Evolutionary conservation across 2,888 invertebrate genomes (phyloP).

Genomic region (Agapostemon virescens): DNA sequence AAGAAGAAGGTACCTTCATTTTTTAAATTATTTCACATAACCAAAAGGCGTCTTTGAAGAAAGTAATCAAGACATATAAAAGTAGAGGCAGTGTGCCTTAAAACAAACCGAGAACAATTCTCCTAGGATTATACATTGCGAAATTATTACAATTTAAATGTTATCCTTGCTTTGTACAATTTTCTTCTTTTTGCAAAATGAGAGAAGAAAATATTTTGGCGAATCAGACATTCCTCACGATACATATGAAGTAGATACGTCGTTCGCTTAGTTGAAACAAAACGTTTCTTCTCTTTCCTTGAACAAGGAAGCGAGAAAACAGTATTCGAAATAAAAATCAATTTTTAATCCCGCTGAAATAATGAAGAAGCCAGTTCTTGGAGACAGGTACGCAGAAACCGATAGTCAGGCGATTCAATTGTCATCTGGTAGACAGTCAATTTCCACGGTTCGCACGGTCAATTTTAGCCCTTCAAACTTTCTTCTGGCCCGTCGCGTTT

Average conservation of each 20-base stretch:
- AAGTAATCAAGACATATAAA: too few relatives aligned
- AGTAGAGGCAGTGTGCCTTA: too few relatives aligned
- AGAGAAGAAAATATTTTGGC: too few relatives aligned
- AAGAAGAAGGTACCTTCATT: too few relatives aligned
- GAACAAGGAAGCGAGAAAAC: neutral
- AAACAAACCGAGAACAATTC: too few relatives aligned
- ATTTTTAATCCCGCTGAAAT: neutral
- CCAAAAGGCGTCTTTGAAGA: too few relatives aligned
- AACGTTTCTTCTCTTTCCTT: neutral
- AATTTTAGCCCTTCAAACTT: conserved; percentile 6
- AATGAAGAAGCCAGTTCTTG: neutral
- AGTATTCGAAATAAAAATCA: neutral
- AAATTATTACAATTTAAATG: too few relatives aligned
- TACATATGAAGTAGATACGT: neutral
- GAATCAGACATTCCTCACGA: neutral
- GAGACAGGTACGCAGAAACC: neutral
- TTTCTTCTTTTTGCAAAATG: too few relatives aligned
- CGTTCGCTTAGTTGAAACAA: neutral
- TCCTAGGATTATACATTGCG: too few relatives aligned
- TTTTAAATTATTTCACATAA: too few relatives aligned
- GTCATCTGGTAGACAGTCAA: neutral
- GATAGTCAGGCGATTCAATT: neutral
- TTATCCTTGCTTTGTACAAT: too few relatives aligned
- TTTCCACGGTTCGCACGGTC: neutral
- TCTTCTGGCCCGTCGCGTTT: neutral